phyloP scores from a whole-genome alignment of 2,888 invertebrate genomes.

The Mamestra brassicae region DNA sequence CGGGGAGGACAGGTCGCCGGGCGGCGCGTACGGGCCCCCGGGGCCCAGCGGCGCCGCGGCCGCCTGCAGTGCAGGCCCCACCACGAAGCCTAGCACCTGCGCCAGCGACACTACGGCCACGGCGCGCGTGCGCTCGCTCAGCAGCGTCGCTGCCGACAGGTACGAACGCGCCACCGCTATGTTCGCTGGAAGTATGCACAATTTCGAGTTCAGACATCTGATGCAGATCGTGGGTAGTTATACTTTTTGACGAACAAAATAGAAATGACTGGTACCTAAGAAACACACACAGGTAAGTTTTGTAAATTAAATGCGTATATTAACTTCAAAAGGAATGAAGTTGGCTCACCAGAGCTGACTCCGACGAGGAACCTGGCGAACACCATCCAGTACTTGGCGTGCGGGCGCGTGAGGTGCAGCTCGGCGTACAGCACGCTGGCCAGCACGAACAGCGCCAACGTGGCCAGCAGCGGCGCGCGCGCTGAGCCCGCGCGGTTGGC shows the following conservation, averaged over 20 bases:
- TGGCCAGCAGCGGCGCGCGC: slow-evolving; percentile 93
- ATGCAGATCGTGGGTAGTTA: neutral
- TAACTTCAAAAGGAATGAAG: neutral
- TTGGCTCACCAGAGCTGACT: slow-evolving; percentile 94
- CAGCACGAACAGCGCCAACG: slow-evolving; percentile 93
- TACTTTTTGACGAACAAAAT: no score
- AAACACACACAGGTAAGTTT: neutral
- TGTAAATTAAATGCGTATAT: neutral
- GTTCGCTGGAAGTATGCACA: slow-evolving; percentile 91
- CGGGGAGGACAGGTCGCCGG: slow-evolving; percentile 90
- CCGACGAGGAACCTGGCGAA: slow-evolving; percentile 95
- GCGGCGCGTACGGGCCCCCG: slow-evolving; percentile 79
- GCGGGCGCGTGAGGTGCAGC: slow-evolving; percentile 92
- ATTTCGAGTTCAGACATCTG: neutral
- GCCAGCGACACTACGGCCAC: slow-evolving; percentile 96
- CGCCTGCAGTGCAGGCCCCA: slow-evolving; percentile 96
- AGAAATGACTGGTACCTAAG: neutral
- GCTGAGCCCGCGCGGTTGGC: slow-evolving; percentile 94
- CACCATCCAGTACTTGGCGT: slow-evolving; percentile 94
- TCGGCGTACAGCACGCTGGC: slow-evolving; percentile 94
- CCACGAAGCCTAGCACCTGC: slow-evolving; percentile 96
- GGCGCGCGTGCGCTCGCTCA: slow-evolving; percentile 95
- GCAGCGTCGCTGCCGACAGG: slow-evolving; percentile 95
- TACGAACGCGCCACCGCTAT: slow-evolving; percentile 96
- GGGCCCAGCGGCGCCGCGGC: slow-evolving; percentile 95